These are phyloP conservation scores for Tribolium freemani DNA, from an alignment of 2,888 invertebrate genomes.

Conservation along the genomic window DNA sequence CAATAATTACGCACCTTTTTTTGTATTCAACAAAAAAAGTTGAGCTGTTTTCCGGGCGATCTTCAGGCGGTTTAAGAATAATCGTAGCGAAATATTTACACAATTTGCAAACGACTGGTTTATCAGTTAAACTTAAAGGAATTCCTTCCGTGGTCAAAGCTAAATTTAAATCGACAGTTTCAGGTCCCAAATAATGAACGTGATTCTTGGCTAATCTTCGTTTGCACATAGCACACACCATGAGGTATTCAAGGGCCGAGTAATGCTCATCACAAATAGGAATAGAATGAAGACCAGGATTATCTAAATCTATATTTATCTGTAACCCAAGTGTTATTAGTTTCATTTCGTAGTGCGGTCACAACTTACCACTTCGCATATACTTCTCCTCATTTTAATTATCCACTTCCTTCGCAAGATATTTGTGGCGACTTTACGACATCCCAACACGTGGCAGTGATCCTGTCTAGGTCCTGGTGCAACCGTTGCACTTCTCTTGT, in stretches of 20 bases:
- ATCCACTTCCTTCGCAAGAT: constrained; percentile 81
- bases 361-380: constrained; percentile 73
- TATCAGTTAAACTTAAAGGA: constrained; percentile 77
- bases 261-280: constrained; percentile 81
- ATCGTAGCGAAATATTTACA: constrained; percentile 85
- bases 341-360: background rate
- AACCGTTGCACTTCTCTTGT: constrained; percentile 62
- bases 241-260: constrained; percentile 78
- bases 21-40: constrained; percentile 75
- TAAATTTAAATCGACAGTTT: constrained; percentile 70
- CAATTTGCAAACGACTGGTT: constrained; percentile 85
- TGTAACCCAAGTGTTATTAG: constrained; percentile 55
- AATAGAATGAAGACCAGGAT: constrained; percentile 77
- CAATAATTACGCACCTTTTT: constrained; percentile 70
- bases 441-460: constrained; percentile 78
- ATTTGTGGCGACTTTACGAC: constrained; percentile 73
- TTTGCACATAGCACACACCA: constrained; percentile 84
- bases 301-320: constrained; percentile 74
- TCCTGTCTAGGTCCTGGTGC: constrained; percentile 65
- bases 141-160: constrained; percentile 74
- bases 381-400: constrained; percentile 78
- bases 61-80: constrained; percentile 75
- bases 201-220: constrained; percentile 83
- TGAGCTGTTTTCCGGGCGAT: constrained; percentile 63
- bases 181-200: constrained; percentile 78